A percentile compares a stretch with the other conserved stretches of the same genome.
Conservation (phyloP, 2,113 vertebrate genomes). For the Mustela nigripes region DNA sequence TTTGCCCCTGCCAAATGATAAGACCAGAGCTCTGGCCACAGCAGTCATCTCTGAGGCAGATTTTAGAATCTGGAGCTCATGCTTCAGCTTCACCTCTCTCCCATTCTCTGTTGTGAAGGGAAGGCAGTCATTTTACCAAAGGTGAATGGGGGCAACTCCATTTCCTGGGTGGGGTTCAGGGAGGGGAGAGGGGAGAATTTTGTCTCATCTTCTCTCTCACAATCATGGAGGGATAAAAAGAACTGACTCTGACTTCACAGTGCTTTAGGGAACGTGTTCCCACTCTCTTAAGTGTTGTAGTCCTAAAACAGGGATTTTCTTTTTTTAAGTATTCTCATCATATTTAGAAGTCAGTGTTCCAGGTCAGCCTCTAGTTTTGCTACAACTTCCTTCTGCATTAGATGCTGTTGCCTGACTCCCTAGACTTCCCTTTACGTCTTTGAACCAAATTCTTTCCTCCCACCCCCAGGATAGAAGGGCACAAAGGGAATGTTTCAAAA, state of each 20-base stretch:
- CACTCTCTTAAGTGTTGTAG: neutral
- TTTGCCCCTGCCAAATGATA: neutral
- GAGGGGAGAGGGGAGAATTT: neutral
- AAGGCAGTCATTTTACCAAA: neutral
- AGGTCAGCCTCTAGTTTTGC: neutral
- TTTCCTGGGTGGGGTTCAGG: neutral
- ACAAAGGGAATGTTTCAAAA: constrained; percentile 13
- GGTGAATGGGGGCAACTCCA: accelerated
- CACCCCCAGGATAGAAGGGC: neutral
- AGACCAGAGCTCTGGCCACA: neutral
- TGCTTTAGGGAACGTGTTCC: neutral
- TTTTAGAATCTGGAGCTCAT: neutral
- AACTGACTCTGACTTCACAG: neutral
- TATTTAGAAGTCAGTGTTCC: neutral
- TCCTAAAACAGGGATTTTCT: neutral
- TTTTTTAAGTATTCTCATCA: neutral
- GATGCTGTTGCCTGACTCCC: neutral
- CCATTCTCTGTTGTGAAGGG: neutral
- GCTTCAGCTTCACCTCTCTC: neutral
- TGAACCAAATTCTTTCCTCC: neutral
- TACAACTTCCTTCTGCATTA: constrained; percentile 27
- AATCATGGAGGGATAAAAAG: neutral
- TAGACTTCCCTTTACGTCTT: neutral
- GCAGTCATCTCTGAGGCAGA: neutral
- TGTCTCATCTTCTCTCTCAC: neutral